phyloP scores from a whole-genome alignment of 2,888 invertebrate genomes.

The Formica aserva region DNA sequence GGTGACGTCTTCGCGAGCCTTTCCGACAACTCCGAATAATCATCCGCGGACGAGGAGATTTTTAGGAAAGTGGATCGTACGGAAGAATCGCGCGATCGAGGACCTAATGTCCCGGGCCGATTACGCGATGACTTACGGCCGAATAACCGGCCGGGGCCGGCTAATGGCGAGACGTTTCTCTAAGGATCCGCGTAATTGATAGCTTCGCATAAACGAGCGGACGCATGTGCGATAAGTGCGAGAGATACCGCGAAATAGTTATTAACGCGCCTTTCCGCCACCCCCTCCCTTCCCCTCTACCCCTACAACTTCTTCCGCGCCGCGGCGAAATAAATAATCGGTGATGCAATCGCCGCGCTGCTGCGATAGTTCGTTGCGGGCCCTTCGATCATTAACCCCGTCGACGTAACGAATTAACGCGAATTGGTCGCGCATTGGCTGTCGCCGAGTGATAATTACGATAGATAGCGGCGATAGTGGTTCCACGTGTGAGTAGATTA shows the following conservation, averaged over 20 bases:
- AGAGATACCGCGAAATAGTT: conserved; percentile 67
- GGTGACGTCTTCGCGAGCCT: background rate
- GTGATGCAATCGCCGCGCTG: conserved; percentile 59
- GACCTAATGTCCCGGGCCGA: conserved; percentile 45
- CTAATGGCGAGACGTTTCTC: conserved; percentile 68
- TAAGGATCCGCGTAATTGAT: conserved; percentile 71
- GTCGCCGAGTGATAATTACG: conserved; percentile 2
- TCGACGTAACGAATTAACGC: conserved; percentile 38
- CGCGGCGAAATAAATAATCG: conserved; percentile 68
- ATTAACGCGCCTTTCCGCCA: conserved; percentile 59
- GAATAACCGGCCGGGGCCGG: conserved; percentile 61
- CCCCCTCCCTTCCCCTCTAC: background rate
- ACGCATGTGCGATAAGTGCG: conserved; percentile 64
- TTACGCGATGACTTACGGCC: conserved; percentile 70
- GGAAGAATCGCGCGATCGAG: conserved; percentile 44
- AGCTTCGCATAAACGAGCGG: conserved; percentile 71
- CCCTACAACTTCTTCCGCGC: background rate
- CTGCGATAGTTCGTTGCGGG: conserved; percentile 35
- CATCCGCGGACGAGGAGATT: background rate
- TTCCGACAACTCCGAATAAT: background rate
- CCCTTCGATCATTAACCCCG: conserved; percentile 44
- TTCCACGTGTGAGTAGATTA: background rate
- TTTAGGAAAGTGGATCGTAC: conserved; percentile 24
- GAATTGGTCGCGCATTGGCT: background rate
- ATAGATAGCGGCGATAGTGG: background rate